Base-by-base conservation (phyloP, 1,140 invertebrate species). In the Plodia interpunctella region DNA sequence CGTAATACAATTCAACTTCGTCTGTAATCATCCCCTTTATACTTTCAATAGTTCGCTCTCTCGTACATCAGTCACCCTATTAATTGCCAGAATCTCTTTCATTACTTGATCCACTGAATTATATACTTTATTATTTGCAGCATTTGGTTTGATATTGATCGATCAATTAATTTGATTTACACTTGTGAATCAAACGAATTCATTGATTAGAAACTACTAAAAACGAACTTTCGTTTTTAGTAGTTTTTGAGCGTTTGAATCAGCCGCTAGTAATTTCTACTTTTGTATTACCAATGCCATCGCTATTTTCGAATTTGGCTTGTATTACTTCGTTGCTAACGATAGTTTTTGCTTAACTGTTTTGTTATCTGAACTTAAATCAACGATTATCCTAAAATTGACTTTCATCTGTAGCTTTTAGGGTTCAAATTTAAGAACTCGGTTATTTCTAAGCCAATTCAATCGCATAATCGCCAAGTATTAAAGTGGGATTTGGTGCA, bases 21-120 rank as follows among this genome's bases (percentile, higher is more conserved):
- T 70, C 76, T 77, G 78, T 80, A 86, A 85, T 85, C 79, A 79
- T 79, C 71, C 70, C 74, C 52, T 68, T 68, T 71, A 64, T 62
- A 63, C 53, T 75, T 75, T 78, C 77, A 80, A 77, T 78, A 72
- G 71, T 73, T 65, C 57, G 59, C 59, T 64, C 59, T 64, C 75
- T 74, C 72, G 72, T 76, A 71, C 78, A 82, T 83, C 77, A 79
- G 73, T 80, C 78, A 85, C 75, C 80, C 83, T 79, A 76, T 82
- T 85, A 83, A 83, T 85, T 80, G 74, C 68, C 66, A 61, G 63
- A 74, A 75, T 70, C 60, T 68, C 63, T 77, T 78, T 73, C 57
- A 58, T 51, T 30, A 49, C 49, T 4, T 0, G 13, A 10, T 21
- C n/a, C 25, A 59, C 28, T 32, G 35, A 15, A 70, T 62, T 70